Conservation (phyloP, 2,888 invertebrate species). For the Lithophane ornitopus region DNA sequence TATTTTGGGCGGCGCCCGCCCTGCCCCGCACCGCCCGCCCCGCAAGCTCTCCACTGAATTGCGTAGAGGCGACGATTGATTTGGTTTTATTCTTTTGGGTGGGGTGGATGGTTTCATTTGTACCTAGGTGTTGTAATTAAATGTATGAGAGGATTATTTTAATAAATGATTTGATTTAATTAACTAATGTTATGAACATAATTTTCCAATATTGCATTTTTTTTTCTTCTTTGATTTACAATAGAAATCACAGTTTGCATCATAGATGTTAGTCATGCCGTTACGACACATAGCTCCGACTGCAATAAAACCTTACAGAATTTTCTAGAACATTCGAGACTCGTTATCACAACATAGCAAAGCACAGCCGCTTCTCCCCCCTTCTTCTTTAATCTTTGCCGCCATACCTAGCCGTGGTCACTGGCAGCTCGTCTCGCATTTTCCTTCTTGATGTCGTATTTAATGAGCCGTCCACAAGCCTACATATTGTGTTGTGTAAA, state of each 20-base stretch:
- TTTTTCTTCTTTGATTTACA: not conserved
- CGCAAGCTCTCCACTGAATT: conserved; percentile 64
- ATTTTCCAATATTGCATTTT: not conserved
- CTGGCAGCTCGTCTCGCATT: conserved; percentile 68
- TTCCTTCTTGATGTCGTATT: conserved; percentile 82
- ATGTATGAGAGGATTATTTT: not conserved
- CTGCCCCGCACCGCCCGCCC: conserved; percentile 69
- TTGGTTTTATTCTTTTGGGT: conserved; percentile 70
- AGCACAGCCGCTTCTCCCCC: conserved; percentile 36
- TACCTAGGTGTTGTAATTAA: conserved; percentile 8
- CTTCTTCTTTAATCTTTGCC: conserved; percentile 64
- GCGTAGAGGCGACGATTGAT: conserved; percentile 73
- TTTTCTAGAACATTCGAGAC: conserved; percentile 24
- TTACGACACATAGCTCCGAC: not conserved
- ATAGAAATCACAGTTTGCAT: not conserved
- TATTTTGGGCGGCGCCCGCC: conserved; percentile 89
- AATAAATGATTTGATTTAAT: not conserved
- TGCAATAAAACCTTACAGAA: not conserved
- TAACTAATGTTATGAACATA: not conserved
- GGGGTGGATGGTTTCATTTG: conserved; percentile 32
- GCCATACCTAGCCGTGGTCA: conserved; percentile 66
- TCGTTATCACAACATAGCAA: not conserved
- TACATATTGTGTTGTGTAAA: conserved; percentile 73
- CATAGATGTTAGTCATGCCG: conserved; percentile 2
- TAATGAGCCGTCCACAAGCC: conserved; percentile 81